Conservation (phyloP, 2,888 invertebrate species). For the Elegia similella region DNA sequence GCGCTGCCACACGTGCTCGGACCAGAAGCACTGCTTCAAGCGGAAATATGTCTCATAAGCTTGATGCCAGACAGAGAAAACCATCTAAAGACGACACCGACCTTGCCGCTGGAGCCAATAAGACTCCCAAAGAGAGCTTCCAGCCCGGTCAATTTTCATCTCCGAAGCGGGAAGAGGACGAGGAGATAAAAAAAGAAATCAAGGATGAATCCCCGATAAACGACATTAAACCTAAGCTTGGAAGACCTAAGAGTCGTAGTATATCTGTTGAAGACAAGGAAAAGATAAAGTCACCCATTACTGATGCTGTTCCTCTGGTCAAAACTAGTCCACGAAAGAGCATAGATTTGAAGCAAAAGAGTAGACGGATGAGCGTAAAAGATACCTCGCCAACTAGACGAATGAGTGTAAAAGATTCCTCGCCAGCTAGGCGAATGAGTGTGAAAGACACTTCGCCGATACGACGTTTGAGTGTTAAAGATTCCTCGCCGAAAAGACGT, state of each 20-base stretch:
- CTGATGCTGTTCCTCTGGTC: constrained; percentile 28
- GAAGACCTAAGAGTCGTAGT: constrained; percentile 36
- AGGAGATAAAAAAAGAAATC: constrained; percentile 75
- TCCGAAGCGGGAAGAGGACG: constrained; percentile 84
- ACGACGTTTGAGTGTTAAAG: constrained; percentile 30
- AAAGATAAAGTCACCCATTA: constrained; percentile 31
- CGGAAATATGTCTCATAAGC: constrained; percentile 85
- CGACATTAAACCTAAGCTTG: constrained; percentile 44
- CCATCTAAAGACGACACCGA: constrained; percentile 65
- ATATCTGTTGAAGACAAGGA: constrained; percentile 63
- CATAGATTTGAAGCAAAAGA: constrained; percentile 49
- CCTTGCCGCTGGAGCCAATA: constrained; percentile 59
- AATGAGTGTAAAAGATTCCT: constrained; percentile 20
- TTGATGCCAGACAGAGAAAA: constrained; percentile 78
- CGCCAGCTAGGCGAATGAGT: constrained; percentile 26
- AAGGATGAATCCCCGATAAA: constrained; percentile 54
- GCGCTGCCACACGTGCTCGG: constrained; percentile 83
- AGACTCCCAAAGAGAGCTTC: constrained; percentile 81
- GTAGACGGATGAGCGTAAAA: constrained; percentile 30
- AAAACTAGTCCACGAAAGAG: constrained; percentile 55
- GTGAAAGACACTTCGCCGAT: constrained; percentile 29
- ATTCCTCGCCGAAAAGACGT: constrained; percentile 31
- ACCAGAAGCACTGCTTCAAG: constrained; percentile 85
- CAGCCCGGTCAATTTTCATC: constrained; percentile 82
- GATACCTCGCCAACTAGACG: constrained; percentile 26